These are phyloP conservation scores for Junonia oenone DNA, from an alignment of 2,888 invertebrate genomes.

Conservation along the genomic window DNA sequence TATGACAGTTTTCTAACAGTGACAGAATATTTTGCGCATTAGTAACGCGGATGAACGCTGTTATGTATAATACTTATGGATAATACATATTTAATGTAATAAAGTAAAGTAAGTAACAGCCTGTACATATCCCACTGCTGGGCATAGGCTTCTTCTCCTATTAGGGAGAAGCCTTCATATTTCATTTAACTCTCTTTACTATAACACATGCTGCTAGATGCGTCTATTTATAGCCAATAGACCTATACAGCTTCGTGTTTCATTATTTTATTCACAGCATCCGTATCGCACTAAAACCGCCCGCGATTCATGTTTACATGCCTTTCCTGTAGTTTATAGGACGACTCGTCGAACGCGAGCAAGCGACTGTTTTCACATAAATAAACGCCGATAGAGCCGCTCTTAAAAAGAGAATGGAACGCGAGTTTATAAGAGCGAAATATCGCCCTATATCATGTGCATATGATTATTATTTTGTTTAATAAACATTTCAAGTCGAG, in stretches of 20 bases:
- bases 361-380: constrained; percentile 18
- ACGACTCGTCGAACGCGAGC: constrained; percentile 17
- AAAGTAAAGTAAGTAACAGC: no score
- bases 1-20: no score
- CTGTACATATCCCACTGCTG: no score
- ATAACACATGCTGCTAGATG: no score
- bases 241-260: background rate
- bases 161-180: no score
- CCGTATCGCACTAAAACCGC: background rate
- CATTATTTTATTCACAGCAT: background rate
- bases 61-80: no score
- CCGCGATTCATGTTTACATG: constrained; percentile 1
- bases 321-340: constrained; percentile 24
- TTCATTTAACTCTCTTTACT: no score
- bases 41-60: no score
- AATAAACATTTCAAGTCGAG: background rate
- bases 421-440: background rate
- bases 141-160: no score
- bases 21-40: no score
- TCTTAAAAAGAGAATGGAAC: constrained; percentile 20
- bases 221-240: background rate
- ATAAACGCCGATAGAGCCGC: constrained; percentile 22
- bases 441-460: constrained; percentile 4
- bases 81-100: no score
- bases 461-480: constrained; percentile 1